Percentiles rank a stretch among this genome's conserved stretches.
These are phyloP conservation scores for Typhlichthys subterraneus DNA, from an alignment of 2,797 vertebrate genomes.

Conservation along the genomic window DNA sequence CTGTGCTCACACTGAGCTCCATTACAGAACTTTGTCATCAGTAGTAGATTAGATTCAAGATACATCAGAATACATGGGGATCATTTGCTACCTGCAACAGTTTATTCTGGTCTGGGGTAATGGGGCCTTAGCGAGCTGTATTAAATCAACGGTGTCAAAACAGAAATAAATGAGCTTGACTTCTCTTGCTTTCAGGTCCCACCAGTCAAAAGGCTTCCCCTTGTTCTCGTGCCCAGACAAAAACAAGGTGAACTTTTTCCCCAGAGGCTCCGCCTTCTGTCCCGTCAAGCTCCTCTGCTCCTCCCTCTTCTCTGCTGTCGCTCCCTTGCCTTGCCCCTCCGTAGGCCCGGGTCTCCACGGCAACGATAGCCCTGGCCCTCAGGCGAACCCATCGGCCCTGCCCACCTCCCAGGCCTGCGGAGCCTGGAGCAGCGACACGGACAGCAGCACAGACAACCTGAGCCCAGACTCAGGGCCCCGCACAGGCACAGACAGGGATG, in stretches of 20 bases:
- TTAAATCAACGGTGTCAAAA: slow-evolving; percentile 2
- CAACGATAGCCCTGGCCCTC: slow-evolving; percentile 50
- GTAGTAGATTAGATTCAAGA: too few species aligned
- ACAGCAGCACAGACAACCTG: slow-evolving; percentile 41
- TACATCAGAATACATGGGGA: too few species aligned
- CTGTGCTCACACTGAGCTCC: not conserved
- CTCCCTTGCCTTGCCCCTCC: slow-evolving; percentile 59
- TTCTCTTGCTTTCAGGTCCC: slow-evolving; percentile 76
- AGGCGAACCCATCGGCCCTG: slow-evolving; percentile 55
- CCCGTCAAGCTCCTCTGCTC: slow-evolving; percentile 92
- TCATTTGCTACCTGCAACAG: too few species aligned
- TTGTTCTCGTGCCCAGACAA: slow-evolving; percentile 97
- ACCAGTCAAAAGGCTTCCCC: slow-evolving; percentile 88
- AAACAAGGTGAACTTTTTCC: slow-evolving; percentile 99
- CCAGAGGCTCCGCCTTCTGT: slow-evolving; percentile 95
- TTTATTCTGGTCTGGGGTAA: slow-evolving; percentile 24
- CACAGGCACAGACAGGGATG: slow-evolving; percentile 65
- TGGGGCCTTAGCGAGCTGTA: slow-evolving; percentile 7
- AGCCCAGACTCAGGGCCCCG: slow-evolving; percentile 35
- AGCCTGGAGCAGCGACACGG: slow-evolving; percentile 46
- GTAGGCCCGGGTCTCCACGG: slow-evolving; percentile 57
- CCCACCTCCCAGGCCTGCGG: slow-evolving; percentile 79
- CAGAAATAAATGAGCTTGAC: not conserved
- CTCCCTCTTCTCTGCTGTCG: slow-evolving; percentile 79
- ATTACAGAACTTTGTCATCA: too few species aligned